Evolutionary conservation across 64 coral and sea anemone species (phyloP).

Genomic region (Actinia equina): DNA sequence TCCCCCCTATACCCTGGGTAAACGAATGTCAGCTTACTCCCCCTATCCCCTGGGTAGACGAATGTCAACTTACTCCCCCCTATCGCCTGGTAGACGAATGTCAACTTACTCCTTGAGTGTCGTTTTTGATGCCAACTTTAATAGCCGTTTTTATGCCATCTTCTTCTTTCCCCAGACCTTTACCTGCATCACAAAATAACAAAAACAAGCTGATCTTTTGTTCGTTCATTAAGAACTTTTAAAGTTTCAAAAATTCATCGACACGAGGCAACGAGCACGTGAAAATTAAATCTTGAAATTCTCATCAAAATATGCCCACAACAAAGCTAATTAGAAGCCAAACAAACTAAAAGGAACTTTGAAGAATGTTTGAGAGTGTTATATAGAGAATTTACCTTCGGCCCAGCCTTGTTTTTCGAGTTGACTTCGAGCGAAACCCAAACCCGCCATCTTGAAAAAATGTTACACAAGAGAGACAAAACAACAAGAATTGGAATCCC

Average conservation of each 20-base stretch:
- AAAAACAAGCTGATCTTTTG: background rate
- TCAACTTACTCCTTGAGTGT: slow-evolving; percentile 75
- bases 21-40: too few species aligned
- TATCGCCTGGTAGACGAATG: too few species aligned
- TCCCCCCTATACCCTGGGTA: too few species aligned
- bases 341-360: background rate
- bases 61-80: too few species aligned
- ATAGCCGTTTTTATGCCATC: slow-evolving; percentile 83
- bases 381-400: slow-evolving; percentile 55
- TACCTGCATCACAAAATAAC: slow-evolving; percentile 41
- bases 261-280: background rate
- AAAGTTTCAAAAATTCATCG: too few species aligned
- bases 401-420: slow-evolving; percentile 89
- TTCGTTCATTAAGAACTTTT: background rate
- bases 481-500: background rate
- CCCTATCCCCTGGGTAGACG: background rate
- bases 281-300: background rate
- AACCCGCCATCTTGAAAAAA: slow-evolving; percentile 49
- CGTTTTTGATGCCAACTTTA: slow-evolving; percentile 93
- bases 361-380: background rate
- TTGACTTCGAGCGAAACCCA: slow-evolving; percentile 72
- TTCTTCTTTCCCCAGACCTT: slow-evolving; percentile 97
- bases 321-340: too few species aligned
- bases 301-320: background rate
- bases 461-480: background rate